Evolutionary conservation across 2,113 vertebrate genomes (phyloP), one percentile per base, ranked within the genome.

Genomic region (Labrus mixtus): DNA sequence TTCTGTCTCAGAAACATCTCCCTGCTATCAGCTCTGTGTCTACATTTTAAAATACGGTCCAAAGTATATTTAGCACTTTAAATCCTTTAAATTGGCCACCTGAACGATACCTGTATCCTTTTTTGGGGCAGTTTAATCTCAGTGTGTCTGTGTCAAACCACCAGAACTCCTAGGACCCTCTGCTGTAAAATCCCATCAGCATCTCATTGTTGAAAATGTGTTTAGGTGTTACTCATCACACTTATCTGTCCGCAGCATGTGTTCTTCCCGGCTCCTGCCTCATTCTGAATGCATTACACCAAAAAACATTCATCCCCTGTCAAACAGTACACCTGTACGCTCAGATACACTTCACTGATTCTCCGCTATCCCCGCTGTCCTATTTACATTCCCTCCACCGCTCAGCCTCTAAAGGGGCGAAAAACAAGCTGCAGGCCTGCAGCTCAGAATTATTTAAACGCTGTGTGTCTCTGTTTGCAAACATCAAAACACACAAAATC

Each of bases 301-400:
- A 46, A 60, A 61, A 41, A 76, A 68, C 80, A 70, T 51, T 74
- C 73, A 83, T 77, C 64, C 68, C 15, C 84, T 55, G 81, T 73
- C 81, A 77, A 36, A 66, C 67, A 59, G 58, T 37, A 79, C 79
- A 82, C 84, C 84, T 86, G 79, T 78, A 79, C 41, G 23, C 79
- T 53, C 61, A 41, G 84, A 72, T 73, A 66, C 84, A 74, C 73
- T 79, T 64, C 77, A 78, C 17, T 36, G 73, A 56, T 50, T 77
- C 64, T 39, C 36, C 43, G 57, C 76, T 45, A 33, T 66, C 70
- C 83, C 73, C 2, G 10, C 59, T 8, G 76, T 64, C 59, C 72
- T 54, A 58, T 83, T 83, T 73, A 58, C 69, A 70, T 71, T 79
- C 69, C n/a, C n/a, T 19, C 8, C 48, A 15, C 63, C 17, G 66